Conservation (phyloP, 1,140 invertebrate species). For the Drosophila ohnishii region DNA sequence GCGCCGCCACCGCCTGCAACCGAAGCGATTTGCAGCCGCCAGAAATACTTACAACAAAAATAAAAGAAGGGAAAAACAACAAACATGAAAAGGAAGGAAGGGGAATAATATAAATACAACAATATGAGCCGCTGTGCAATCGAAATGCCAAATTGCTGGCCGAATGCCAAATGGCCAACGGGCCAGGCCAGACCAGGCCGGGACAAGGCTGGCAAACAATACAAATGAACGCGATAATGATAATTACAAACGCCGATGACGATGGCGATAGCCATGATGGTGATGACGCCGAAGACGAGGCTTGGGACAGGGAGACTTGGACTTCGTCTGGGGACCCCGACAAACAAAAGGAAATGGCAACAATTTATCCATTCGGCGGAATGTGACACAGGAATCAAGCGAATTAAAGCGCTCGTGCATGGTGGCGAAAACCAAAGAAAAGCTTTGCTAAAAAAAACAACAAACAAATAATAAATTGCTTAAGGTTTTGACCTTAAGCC, state of each 20-base stretch:
- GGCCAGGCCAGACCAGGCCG: neutral
- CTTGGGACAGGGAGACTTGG: neutral
- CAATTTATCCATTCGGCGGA: conserved; percentile 65
- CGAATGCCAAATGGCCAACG: conserved; percentile 73
- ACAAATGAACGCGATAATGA: conserved; percentile 61
- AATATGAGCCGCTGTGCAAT: conserved; percentile 64
- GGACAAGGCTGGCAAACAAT: conserved; percentile 45
- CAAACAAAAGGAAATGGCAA: conserved; percentile 75
- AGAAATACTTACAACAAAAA: neutral
- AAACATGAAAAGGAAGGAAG: neutral
- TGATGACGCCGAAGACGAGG: conserved; percentile 47
- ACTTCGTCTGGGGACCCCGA: conserved; percentile 6
- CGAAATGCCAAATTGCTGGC: conserved; percentile 78
- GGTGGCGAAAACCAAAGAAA: conserved; percentile 45
- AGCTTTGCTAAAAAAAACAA: conserved; percentile 59
- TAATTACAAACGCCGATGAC: conserved; percentile 52
- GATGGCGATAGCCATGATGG: conserved; percentile 44
- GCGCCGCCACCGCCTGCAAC: conserved; percentile 18
- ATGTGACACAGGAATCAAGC: conserved; percentile 44
- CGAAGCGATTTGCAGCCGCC: conserved; percentile 17
- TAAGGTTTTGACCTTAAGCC: conserved; percentile 17
- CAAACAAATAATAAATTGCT: conserved; percentile 68
- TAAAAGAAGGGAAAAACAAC: conserved; percentile 3
- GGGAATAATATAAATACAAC: conserved; percentile 36
- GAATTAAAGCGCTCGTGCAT: conserved; percentile 59